phyloP scores from a whole-genome alignment of 2,113 vertebrate genomes.

The Bothrops jararaca region DNA sequence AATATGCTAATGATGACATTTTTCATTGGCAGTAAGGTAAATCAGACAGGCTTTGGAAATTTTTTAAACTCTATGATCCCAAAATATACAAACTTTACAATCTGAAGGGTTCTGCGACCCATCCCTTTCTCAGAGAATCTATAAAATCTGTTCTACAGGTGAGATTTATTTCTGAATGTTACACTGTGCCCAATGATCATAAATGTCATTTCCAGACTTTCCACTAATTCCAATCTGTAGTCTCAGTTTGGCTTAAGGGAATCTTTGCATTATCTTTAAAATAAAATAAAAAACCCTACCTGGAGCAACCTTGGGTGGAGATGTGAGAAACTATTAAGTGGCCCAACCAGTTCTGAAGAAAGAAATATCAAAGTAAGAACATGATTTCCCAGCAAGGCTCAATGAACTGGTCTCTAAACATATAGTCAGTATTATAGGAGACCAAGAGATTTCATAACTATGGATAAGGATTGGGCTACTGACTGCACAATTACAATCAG shows the following conservation, averaged over 20 bases:
- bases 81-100: not conserved
- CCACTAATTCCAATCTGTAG: not conserved
- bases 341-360: not conserved
- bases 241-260: not conserved
- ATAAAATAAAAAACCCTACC: not conserved
- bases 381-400: not conserved
- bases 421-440: not conserved
- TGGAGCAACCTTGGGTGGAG: constrained; percentile 11
- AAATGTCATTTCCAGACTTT: not conserved
- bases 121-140: not conserved
- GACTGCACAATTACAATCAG: not conserved
- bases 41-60: not conserved
- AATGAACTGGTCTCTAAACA: not conserved
- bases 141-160: not conserved
- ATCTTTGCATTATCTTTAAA: not conserved
- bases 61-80: not conserved
- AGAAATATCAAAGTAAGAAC: not conserved
- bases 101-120: not conserved
- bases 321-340: not conserved
- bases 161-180: not conserved
- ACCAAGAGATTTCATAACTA: not conserved
- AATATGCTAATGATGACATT: not conserved
- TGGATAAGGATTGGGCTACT: not conserved
- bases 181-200: not conserved
- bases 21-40: not conserved